Evolutionary conservation across 2,797 vertebrate genomes (phyloP).

Genomic region (Mastacembelus armatus): DNA sequence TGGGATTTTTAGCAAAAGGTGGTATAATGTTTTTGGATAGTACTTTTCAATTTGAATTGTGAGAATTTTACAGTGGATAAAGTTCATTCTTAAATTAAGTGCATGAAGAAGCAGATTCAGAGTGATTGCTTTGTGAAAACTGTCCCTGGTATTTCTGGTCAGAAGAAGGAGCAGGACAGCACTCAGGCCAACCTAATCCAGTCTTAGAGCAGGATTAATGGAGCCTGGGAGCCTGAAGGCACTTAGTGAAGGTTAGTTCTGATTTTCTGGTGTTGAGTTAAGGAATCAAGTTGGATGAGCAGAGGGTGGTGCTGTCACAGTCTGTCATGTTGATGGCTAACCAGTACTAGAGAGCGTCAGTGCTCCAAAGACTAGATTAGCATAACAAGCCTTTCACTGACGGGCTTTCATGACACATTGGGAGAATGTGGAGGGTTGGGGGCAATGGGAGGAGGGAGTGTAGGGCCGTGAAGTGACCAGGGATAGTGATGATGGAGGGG

Average conservation of each 20-base stretch:
- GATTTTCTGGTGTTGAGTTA: slow-evolving; percentile 46
- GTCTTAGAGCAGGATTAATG: slow-evolving; percentile 60
- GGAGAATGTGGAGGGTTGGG: neutral
- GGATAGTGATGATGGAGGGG: slow-evolving; percentile 57
- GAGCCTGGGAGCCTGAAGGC: slow-evolving; percentile 21
- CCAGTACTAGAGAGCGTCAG: slow-evolving; percentile 68
- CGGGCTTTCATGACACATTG: slow-evolving; percentile 62
- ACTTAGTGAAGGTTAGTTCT: slow-evolving; percentile 52
- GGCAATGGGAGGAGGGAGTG: slow-evolving; percentile 26
- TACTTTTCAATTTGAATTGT: too few species aligned
- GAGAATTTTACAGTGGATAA: too few species aligned
- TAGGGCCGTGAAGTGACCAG: slow-evolving; percentile 55
- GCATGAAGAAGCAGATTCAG: too few species aligned
- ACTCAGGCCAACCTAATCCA: slow-evolving; percentile 47
- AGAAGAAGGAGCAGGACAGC: slow-evolving; percentile 15
- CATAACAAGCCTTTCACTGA: slow-evolving; percentile 84
- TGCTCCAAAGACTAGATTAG: slow-evolving; percentile 77
- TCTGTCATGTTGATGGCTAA: slow-evolving; percentile 73
- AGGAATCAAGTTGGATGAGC: slow-evolving; percentile 44
- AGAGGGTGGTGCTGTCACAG: slow-evolving; percentile 43
- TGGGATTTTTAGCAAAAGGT: too few species aligned
- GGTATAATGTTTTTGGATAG: too few species aligned
- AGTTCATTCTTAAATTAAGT: too few species aligned
- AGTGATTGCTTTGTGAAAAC: too few species aligned
- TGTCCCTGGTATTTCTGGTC: neutral